phyloP scores from a whole-genome alignment of 1,140 invertebrate genomes.

The Ylistrum balloti region DNA sequence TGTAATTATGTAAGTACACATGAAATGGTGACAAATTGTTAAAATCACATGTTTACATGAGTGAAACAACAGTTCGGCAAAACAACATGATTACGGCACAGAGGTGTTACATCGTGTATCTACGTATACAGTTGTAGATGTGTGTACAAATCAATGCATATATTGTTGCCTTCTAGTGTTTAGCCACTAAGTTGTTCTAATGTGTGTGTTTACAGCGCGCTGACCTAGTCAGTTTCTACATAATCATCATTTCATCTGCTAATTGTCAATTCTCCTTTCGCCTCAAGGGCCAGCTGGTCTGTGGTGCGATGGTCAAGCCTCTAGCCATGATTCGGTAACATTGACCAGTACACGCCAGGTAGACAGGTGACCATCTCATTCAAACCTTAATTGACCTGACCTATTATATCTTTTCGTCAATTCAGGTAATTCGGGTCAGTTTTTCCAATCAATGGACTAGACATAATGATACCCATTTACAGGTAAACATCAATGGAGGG shows the following conservation, averaged over 20 bases:
- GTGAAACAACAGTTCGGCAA: too few relatives aligned
- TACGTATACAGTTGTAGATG: not conserved
- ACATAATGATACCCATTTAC: not conserved
- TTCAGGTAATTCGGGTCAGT: not conserved
- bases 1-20: too few relatives aligned
- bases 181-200: not conserved
- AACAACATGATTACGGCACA: not conserved
- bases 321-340: not conserved
- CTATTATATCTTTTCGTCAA: constrained; percentile 18
- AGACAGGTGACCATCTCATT: constrained; percentile 19
- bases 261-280: not conserved
- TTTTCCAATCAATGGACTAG: not conserved
- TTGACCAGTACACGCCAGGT: constrained; percentile 20
- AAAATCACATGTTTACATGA: too few relatives aligned
- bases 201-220: not conserved
- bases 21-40: too few relatives aligned
- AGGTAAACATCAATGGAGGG: not conserved
- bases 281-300: constrained; percentile 2
- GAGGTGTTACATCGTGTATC: not conserved
- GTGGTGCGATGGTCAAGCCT: not conserved
- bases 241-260: constrained; percentile 12
- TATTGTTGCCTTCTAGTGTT: not conserved
- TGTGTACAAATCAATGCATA: not conserved
- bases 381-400: constrained; percentile 20
- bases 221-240: constrained; percentile 9